A percentile compares a stretch with the other conserved stretches of the same genome.
phyloP scores from a whole-genome alignment of 2,797 vertebrate species.

The Phalanger gymnotis region DNA sequence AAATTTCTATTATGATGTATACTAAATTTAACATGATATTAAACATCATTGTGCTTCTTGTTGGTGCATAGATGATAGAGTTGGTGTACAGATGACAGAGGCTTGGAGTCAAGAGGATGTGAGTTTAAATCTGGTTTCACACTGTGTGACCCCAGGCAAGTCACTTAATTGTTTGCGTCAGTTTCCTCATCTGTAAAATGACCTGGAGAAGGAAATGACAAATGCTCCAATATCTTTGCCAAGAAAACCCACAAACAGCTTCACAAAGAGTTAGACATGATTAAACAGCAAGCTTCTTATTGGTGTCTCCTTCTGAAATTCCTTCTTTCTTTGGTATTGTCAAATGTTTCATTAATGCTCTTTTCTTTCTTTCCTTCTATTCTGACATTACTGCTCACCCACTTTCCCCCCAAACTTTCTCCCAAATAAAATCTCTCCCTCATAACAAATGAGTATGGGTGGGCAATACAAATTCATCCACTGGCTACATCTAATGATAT shows the following conservation, averaged over 20 bases:
- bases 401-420: not conserved
- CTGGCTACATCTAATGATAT: not conserved
- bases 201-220: not conserved
- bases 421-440: not conserved
- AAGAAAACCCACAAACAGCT: not conserved
- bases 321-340: not conserved
- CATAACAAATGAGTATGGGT: not conserved
- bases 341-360: not conserved
- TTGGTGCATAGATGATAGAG: not conserved
- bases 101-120: not conserved
- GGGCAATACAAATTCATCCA: not conserved
- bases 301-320: not conserved
- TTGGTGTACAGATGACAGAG: not conserved
- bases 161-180: not conserved
- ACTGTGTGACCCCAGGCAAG: not conserved
- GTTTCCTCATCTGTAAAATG: not conserved
- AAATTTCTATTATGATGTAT: not conserved
- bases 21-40: not conserved
- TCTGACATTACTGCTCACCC: not conserved
- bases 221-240: not conserved
- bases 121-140: not conserved
- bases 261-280: not conserved
- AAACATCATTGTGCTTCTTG: not conserved
- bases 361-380: not conserved
- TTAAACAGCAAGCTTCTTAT: not conserved